phyloP scores from a whole-genome alignment of 2,888 invertebrate genomes.

The Eupeodes luniger region DNA sequence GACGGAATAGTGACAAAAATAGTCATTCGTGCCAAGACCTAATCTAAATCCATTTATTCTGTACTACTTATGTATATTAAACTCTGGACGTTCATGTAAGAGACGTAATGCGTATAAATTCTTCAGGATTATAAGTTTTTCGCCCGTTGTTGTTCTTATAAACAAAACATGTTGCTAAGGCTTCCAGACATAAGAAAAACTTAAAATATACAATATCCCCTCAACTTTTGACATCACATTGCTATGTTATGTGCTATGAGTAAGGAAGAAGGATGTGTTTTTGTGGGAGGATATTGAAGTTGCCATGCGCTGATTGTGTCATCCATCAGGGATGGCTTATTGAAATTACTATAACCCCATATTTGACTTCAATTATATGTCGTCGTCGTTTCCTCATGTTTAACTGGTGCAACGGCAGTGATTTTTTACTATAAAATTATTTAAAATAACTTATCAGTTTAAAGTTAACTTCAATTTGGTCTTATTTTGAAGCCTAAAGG shows the following conservation, averaged over 20 bases:
- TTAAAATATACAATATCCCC: background rate
- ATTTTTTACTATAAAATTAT: background rate
- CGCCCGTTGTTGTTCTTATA: background rate
- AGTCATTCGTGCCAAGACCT: constrained; percentile 38
- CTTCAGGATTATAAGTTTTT: background rate
- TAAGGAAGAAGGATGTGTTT: background rate
- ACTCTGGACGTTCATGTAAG: background rate
- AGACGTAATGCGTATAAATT: background rate
- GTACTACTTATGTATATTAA: too few relatives aligned
- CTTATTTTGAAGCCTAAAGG: too few relatives aligned
- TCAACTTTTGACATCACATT: constrained; percentile 58
- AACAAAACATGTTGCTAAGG: constrained; percentile 65
- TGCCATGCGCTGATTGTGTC: constrained; percentile 77
- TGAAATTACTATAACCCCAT: constrained; percentile 32
- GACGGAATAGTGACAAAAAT: constrained; percentile 8
- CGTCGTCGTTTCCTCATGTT: constrained; percentile 5
- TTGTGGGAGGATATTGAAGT: constrained; percentile 45
- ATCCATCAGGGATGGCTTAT: constrained; percentile 68
- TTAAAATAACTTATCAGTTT: background rate
- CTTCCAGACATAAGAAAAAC: background rate
- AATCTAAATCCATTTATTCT: background rate
- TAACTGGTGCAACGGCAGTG: constrained; percentile 33
- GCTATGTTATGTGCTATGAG: background rate
- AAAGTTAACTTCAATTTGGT: background rate
- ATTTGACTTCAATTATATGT: constrained; percentile 27